These are phyloP conservation scores for Drosophila arizonae DNA, from an alignment of 1,140 invertebrate genomes.

Conservation along the genomic window DNA sequence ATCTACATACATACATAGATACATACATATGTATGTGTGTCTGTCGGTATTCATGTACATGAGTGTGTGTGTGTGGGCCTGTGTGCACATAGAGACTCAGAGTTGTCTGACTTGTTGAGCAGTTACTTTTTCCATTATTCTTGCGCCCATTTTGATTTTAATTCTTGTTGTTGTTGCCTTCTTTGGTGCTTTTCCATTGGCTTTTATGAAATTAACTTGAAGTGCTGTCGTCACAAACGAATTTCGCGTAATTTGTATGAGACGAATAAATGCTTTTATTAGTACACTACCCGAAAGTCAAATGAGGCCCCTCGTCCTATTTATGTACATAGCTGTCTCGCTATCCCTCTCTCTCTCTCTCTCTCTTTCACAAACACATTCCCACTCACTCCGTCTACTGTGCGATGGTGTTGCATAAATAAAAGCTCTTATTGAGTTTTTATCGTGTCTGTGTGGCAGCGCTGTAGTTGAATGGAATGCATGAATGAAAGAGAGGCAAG, in stretches of 20 bases:
- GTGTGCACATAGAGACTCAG: conserved; percentile 62
- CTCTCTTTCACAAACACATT: background rate
- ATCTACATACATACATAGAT: conserved; percentile 1
- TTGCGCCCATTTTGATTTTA: conserved; percentile 78
- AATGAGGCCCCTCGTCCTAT: conserved; percentile 7
- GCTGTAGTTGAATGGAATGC: conserved; percentile 20
- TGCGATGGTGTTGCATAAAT: background rate
- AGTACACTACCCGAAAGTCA: conserved; percentile 15
- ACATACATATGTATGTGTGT: background rate
- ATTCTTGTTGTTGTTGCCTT: conserved; percentile 55
- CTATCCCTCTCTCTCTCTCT: background rate
- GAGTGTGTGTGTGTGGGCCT: conserved; percentile 33
- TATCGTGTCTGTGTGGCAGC: background rate
- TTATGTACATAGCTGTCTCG: background rate
- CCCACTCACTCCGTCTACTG: background rate
- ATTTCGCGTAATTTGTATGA: conserved; percentile 45
- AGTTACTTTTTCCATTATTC: conserved; percentile 75
- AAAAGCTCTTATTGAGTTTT: conserved; percentile 32
- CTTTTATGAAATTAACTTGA: conserved; percentile 64
- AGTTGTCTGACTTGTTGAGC: conserved; percentile 77
- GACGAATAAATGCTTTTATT: conserved; percentile 38
- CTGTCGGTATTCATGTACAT: background rate
- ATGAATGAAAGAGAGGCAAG: conserved; percentile 50
- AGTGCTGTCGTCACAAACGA: conserved; percentile 63
- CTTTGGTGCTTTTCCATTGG: conserved; percentile 70